A percentile compares a stretch with the other conserved stretches of the same genome.
Evolutionary conservation across 2,888 invertebrate species (phyloP).

Genomic region (Unio pictorum): DNA sequence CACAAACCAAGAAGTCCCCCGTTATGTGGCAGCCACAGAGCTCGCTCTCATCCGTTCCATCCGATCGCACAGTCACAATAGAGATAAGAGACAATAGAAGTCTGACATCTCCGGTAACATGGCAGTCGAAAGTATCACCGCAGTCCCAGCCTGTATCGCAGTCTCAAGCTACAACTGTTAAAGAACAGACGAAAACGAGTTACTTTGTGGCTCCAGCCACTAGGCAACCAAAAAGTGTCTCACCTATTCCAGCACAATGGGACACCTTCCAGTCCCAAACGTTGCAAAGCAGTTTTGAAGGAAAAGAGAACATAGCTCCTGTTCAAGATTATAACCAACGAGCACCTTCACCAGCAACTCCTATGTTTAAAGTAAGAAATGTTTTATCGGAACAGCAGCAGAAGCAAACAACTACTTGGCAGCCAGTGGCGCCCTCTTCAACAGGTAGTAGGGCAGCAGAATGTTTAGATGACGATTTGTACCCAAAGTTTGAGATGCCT

Average conservation of each 20-base stretch:
- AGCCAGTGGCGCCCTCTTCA: not conserved
- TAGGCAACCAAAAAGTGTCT: no score
- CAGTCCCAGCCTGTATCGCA: not conserved
- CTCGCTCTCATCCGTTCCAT: slow-evolving; percentile 9
- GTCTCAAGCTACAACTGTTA: not conserved
- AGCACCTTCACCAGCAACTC: not conserved
- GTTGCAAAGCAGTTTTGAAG: not conserved
- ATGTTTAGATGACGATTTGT: not conserved
- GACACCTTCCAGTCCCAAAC: no score
- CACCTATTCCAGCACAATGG: no score
- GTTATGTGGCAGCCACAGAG: slow-evolving; percentile 15
- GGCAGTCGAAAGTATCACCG: slow-evolving; percentile 11
- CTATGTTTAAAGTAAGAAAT: not conserved
- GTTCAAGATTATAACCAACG: not conserved
- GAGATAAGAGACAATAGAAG: not conserved
- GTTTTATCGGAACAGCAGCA: not conserved
- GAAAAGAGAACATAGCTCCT: slow-evolving; percentile 1
- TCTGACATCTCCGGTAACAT: not conserved
- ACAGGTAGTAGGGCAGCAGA: not conserved
- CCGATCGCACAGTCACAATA: not conserved
- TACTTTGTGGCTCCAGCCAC: not conserved
- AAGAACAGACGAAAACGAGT: not conserved
- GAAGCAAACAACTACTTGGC: not conserved
- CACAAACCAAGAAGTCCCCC: no score
- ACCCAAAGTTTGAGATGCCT: slow-evolving; percentile 34